phyloP scores from a whole-genome alignment of 2,888 invertebrate genomes.

The Synanthedon tipuliformis region DNA sequence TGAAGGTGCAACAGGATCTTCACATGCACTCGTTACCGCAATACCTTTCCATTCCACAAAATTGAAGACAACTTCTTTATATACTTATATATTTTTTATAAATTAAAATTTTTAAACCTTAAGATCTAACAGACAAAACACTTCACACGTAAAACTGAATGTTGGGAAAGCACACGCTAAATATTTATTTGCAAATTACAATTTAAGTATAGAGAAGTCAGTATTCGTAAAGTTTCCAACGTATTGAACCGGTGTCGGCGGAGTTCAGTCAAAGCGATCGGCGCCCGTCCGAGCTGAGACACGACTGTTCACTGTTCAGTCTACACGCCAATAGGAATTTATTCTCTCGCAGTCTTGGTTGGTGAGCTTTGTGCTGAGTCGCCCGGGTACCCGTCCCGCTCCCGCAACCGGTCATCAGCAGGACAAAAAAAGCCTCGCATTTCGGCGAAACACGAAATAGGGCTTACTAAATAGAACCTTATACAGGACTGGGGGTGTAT shows the following conservation, averaged over 20 bases:
- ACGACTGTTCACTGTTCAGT: slow-evolving; percentile 38
- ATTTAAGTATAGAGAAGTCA: slow-evolving; percentile 6
- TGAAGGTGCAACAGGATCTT: slow-evolving; percentile 61
- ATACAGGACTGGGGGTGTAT: slow-evolving; percentile 6
- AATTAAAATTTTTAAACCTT: too few relatives aligned
- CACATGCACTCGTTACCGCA: slow-evolving; percentile 40
- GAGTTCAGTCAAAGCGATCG: slow-evolving; percentile 28
- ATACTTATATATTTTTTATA: too few relatives aligned
- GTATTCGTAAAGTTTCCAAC: slow-evolving; percentile 57
- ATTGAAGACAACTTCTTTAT: slow-evolving; percentile 28
- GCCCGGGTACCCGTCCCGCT: slow-evolving; percentile 39
- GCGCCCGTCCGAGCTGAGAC: slow-evolving; percentile 44
- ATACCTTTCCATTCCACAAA: slow-evolving; percentile 47
- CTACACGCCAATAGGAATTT: neutral
- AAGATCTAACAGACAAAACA: slow-evolving; percentile 10
- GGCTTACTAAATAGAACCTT: slow-evolving; percentile 35
- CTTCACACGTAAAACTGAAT: slow-evolving; percentile 16
- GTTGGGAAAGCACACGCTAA: slow-evolving; percentile 12
- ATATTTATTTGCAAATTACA: slow-evolving; percentile 19
- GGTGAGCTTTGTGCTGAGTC: slow-evolving; percentile 43
- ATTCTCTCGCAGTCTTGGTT: slow-evolving; percentile 21
- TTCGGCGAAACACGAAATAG: slow-evolving; percentile 57
- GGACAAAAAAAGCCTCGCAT: slow-evolving; percentile 51
- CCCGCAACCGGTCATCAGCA: slow-evolving; percentile 54
- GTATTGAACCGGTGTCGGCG: slow-evolving; percentile 21